Conservation (phyloP, 2,113 vertebrate genomes). For the Lepisosteus oculatus region DNA sequence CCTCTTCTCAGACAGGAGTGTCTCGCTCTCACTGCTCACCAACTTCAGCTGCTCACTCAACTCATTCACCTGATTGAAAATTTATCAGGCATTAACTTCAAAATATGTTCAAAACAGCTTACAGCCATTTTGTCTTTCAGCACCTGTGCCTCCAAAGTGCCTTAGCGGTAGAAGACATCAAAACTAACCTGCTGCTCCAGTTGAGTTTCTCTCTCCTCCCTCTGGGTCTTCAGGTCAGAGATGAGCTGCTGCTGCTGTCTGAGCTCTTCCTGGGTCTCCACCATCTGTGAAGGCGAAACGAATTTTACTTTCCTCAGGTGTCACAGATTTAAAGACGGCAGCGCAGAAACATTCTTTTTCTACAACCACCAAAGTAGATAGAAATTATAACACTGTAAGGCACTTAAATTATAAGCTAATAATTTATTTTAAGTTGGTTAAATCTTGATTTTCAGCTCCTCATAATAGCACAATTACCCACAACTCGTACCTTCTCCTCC, state of each 20-base stretch:
- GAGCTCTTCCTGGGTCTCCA: background rate
- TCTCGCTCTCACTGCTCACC: background rate
- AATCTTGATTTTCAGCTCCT: too few species aligned
- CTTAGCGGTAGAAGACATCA: too few species aligned
- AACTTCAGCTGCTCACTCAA: background rate
- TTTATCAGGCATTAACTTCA: too few species aligned
- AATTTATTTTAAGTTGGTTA: too few species aligned
- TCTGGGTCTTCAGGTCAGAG: background rate
- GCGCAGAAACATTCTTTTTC: too few species aligned
- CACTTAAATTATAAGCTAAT: too few species aligned
- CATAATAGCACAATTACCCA: too few species aligned
- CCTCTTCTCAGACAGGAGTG: background rate
- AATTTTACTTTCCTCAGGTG: too few species aligned
- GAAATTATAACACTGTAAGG: too few species aligned
- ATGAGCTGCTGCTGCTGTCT: conserved; percentile 1
- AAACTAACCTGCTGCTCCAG: conserved; percentile 9
- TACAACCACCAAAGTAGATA: too few species aligned
- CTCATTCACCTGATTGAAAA: background rate
- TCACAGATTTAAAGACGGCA: too few species aligned
- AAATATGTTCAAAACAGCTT: background rate
- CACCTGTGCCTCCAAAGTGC: too few species aligned
- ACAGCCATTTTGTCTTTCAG: background rate
- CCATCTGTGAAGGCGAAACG: background rate
- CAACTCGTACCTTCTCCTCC: conserved; percentile 6
- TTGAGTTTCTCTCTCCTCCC: background rate